Conservation (phyloP, 2,113 vertebrate genomes). For the Ranitomeya imitator region DNA sequence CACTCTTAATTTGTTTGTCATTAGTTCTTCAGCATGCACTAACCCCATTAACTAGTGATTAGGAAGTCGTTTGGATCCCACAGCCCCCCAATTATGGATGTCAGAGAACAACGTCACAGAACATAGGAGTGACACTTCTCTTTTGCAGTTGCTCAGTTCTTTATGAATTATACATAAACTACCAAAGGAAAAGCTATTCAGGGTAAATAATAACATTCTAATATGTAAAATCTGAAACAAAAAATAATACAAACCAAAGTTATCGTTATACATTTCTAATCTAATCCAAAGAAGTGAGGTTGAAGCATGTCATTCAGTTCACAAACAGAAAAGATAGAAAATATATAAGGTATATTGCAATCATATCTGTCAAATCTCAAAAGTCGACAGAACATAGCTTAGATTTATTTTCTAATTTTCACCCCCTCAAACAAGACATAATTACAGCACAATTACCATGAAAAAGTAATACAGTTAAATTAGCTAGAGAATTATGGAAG, state of each 20-base stretch:
- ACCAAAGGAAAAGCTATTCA: background rate
- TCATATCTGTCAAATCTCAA: background rate
- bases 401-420: constrained; percentile 1
- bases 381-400: background rate
- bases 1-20: constrained; percentile 71
- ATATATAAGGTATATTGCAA: background rate
- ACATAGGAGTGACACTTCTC: constrained; percentile 22
- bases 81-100: constrained; percentile 68
- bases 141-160: background rate
- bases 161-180: background rate
- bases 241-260: background rate
- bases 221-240: background rate
- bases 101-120: constrained; percentile 1
- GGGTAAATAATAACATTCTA: background rate
- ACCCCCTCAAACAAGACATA: background rate
- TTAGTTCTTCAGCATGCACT: constrained; percentile 71
- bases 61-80: constrained; percentile 68
- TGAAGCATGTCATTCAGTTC: background rate
- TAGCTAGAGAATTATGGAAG: background rate
- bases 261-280: background rate
- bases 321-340: background rate
- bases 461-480: constrained; percentile 16
- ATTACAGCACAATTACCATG: constrained; percentile 12
- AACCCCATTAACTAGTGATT: constrained; percentile 74
- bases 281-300: background rate